Evolutionary conservation across 2,888 invertebrate genomes (phyloP), one percentile per base, ranked within the genome.

Genomic region (Noctua janthina): DNA sequence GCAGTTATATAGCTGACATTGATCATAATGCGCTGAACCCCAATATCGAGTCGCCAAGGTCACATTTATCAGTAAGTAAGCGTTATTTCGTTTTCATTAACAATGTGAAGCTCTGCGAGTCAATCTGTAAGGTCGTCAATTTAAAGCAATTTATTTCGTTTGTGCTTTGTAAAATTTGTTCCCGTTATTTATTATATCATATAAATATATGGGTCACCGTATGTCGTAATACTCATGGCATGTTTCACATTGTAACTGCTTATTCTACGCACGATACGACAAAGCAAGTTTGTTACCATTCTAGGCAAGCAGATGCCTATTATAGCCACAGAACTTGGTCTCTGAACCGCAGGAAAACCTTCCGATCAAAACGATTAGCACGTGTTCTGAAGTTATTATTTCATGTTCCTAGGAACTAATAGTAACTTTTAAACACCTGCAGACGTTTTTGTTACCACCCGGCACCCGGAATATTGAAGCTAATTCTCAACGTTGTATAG

Each of bases 91-190:
- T 88, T 90, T 91, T 90, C 75, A 78, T 85, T 82, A 71, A 54
- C 82, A 84, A 82, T 77, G 69, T 83, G 88, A 91, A 89, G 87
- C 89, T 78, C 78, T 75, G 76, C 74, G 84, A 88, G 91, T 91
- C 92, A 94, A 93, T 92, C 88, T 86, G 83, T 93, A 94, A 95
- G 95, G 95, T 90, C 93, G 90, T 92, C 92, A 91, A 91, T 91
- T 94, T 93, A 91, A 92, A 90, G 79, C 94, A 95, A 95, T 95
- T 94, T 92, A 83, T 91, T 91, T 88, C 90, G 83, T 89, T 89
- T 88, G 83, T 76, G 79, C 72, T 88, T 79, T 85, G 87, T 87
- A 87, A 86, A 89, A 90, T 84, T 84, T 90, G 81, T 80, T 81
- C 70, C 71, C 69, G 56, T 76, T 81, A 78, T 81, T 72, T 82